Evolutionary conservation across 2,888 invertebrate species (phyloP).

Genomic region (Bhutanitis thaidina): DNA sequence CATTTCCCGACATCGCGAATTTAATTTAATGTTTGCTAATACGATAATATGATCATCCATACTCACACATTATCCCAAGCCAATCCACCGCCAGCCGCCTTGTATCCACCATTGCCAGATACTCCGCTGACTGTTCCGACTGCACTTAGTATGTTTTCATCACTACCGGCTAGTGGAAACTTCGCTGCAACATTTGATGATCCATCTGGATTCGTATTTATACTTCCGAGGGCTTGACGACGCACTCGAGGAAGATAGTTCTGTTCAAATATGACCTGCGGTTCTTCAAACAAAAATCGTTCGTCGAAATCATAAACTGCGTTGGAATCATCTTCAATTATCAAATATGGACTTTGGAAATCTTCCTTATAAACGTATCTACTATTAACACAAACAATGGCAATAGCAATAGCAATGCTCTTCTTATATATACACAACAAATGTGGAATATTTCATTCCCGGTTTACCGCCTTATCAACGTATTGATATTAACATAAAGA

Average conservation of each 20-base stretch:
- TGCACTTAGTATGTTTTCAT: slow-evolving; percentile 29
- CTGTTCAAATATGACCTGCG: background rate
- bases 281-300: background rate
- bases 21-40: too few species aligned
- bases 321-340: background rate
- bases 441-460: background rate
- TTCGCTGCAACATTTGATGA: slow-evolving; percentile 28
- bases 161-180: slow-evolving; percentile 28
- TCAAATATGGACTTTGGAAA: background rate
- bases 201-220: slow-evolving; percentile 33
- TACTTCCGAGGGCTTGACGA: slow-evolving; percentile 27
- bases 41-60: too few species aligned
- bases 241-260: slow-evolving; percentile 11
- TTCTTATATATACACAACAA: background rate
- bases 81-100: slow-evolving; percentile 34
- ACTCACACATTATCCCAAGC: slow-evolving; percentile 41
- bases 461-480: background rate
- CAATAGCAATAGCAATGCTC: background rate
- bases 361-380: background rate
- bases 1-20: too few species aligned
- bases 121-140: slow-evolving; percentile 26
- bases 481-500: background rate
- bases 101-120: slow-evolving; percentile 27
- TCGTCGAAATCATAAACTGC: background rate
- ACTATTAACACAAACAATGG: background rate